Evolutionary conservation across 2,797 vertebrate species (phyloP).

Genomic region (Caiman crocodilus): DNA sequence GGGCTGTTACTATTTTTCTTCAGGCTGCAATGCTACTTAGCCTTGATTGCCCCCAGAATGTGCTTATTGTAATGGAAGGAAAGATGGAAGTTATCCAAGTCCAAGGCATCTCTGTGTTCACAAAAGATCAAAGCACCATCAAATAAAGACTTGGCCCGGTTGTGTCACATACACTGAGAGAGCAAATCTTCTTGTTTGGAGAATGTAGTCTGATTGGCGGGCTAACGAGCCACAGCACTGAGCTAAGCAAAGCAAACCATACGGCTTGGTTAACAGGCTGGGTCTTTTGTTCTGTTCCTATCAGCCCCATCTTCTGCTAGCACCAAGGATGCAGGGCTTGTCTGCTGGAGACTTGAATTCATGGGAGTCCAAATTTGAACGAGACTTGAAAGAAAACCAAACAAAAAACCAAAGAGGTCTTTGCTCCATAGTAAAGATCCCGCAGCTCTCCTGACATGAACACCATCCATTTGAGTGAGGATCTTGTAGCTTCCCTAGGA

Average conservation of each 20-base stretch:
- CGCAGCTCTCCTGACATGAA: slow-evolving; percentile 48
- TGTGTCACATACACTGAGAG: not conserved
- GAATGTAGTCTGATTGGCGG: not conserved
- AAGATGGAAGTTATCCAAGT: not conserved
- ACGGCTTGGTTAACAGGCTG: not conserved
- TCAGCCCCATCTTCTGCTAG: not conserved
- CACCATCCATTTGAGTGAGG: slow-evolving; percentile 14
- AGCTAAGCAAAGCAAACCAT: not conserved
- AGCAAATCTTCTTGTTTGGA: not conserved
- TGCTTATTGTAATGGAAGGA: not conserved
- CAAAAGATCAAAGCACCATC: not conserved
- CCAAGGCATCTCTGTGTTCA: not conserved
- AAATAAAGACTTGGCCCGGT: not conserved
- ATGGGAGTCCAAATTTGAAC: slow-evolving; percentile 47
- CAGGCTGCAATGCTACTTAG: not conserved
- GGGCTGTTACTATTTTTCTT: not conserved
- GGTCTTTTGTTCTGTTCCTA: not conserved
- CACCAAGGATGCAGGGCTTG: accelerated
- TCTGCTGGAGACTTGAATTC: slow-evolving; percentile 17
- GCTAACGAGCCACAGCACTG: not conserved
- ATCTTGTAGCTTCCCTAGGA: not conserved
- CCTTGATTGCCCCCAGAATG: not conserved
- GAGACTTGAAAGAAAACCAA: slow-evolving; percentile 35
- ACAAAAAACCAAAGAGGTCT: not conserved
- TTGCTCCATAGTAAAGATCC: slow-evolving; percentile 41